Evolutionary conservation across 2,888 invertebrate genomes (phyloP).

Genomic region (Dasypolia templi): DNA sequence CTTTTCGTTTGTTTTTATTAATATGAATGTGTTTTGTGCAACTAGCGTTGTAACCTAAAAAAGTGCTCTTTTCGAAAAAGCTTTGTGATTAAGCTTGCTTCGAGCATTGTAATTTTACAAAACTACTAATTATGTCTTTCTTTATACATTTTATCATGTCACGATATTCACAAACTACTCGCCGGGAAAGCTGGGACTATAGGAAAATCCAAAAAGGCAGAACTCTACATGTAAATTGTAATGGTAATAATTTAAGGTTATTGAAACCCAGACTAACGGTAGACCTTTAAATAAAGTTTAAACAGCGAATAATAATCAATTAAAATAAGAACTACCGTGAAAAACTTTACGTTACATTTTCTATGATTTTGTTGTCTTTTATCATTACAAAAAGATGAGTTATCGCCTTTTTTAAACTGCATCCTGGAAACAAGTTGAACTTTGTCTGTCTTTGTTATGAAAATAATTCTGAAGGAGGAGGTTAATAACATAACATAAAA

Average conservation of each 20-base stretch:
- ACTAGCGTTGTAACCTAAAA: background rate
- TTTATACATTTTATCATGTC: background rate
- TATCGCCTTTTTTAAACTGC: too few relatives aligned
- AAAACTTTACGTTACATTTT: background rate
- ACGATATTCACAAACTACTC: background rate
- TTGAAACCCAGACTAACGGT: too few relatives aligned
- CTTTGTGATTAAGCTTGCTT: background rate
- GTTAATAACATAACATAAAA: too few relatives aligned
- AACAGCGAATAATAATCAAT: background rate
- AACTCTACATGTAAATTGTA: background rate
- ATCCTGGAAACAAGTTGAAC: background rate
- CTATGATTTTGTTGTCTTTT: background rate
- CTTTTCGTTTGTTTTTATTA: background rate
- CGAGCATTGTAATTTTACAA: background rate
- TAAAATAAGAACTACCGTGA: background rate
- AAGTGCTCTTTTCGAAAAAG: background rate
- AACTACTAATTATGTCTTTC: background rate
- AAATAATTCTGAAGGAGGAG: background rate
- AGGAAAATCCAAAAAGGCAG: background rate
- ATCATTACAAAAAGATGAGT: background rate
- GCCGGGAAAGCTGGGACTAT: background rate
- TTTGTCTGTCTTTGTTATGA: constrained; percentile 11
- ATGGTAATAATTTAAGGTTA: too few relatives aligned
- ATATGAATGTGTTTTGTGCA: background rate
- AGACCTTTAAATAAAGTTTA: too few relatives aligned